Percentiles rank a stretch among this genome's conserved stretches.
phyloP scores from a whole-genome alignment of 1,140 invertebrate species.

The Pogonomyrmex barbatus region DNA sequence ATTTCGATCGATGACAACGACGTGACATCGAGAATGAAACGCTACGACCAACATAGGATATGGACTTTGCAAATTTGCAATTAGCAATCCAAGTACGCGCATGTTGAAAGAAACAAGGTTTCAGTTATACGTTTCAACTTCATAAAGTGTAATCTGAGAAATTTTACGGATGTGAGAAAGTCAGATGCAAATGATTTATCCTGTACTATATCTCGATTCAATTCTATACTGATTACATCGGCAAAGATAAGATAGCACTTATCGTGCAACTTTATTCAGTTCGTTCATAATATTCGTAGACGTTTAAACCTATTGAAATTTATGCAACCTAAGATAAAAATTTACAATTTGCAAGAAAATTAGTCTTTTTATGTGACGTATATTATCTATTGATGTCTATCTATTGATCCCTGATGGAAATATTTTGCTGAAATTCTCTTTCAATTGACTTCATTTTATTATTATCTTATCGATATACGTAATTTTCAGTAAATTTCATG shows the following conservation, averaged over 20 bases:
- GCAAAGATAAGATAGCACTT: slow-evolving; percentile 70
- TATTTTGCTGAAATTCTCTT: too few species aligned
- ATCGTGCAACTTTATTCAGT: slow-evolving; percentile 58
- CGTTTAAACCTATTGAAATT: background rate
- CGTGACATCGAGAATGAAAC: slow-evolving; percentile 14
- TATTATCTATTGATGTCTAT: background rate
- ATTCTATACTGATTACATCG: slow-evolving; percentile 59
- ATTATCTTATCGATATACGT: too few species aligned
- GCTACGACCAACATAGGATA: slow-evolving; percentile 13
- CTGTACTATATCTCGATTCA: slow-evolving; percentile 52
- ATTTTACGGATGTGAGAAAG: background rate
- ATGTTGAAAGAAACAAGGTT: background rate
- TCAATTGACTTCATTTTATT: too few species aligned
- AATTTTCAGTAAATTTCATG: too few species aligned
- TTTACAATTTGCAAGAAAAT: background rate
- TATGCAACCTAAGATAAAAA: background rate
- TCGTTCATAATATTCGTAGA: slow-evolving; percentile 47
- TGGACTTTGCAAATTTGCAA: background rate
- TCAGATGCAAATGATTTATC: slow-evolving; percentile 17
- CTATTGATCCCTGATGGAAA: too few species aligned
- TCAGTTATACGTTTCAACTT: background rate
- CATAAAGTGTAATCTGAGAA: too few species aligned
- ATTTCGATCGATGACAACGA: slow-evolving; percentile 69
- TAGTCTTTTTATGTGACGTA: background rate
- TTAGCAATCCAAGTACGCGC: background rate